Evolutionary conservation across 2,113 vertebrate species (phyloP), one percentile per base, ranked within the genome.

Genomic region (Aptenodytes forsteri): DNA sequence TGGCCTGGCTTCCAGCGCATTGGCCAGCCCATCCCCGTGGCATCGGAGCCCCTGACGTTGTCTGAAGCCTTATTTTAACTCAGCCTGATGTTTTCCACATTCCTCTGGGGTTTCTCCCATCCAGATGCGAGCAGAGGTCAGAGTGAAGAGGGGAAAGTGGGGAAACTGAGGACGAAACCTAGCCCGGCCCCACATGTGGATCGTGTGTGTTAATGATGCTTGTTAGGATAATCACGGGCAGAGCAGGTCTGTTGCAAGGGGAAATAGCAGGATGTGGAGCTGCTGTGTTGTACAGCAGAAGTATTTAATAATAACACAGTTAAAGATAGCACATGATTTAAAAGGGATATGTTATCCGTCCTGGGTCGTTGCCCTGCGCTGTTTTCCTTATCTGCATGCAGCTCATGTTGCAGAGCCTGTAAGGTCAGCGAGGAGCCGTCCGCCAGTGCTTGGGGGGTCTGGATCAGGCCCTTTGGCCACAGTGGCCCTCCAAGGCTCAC

Each of bases 301-400:
- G 62, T 90, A 66, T 93, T 91, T 91, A 96, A 93, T 94, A 93
- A 89, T 85, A 42, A 77, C 87, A 10, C 62, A 83, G 92, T 75
- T 66, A 42, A 83, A 79, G 86, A 93, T 70, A 72, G 16, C 10
- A 9, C n/a, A 47, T 1, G 6, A 47, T 78, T 90, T 70, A 64
- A 47, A 92, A 82, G 67, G 72, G 70, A 70, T 70, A 17, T 61
- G 55, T 87, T 92, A 81, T 42, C 89, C 38, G 0, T 54, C 59
- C 1, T 7, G 50, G 82, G 92, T 95, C 59, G 3, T 6, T 76
- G 83, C 83, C 89, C 55, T 6, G 0, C 20, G 2, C 67, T 71
- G 64, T 73, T 77, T 18, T 12, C 67, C 71, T 92, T 89, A 77
- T 89, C 91, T 86, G 89, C 32, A 5, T 79, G 59, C 72, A 36